Evolutionary conservation across 2,888 invertebrate species (phyloP), one percentile per base, ranked within the genome.

Genomic region (Ochropleura plecta): DNA sequence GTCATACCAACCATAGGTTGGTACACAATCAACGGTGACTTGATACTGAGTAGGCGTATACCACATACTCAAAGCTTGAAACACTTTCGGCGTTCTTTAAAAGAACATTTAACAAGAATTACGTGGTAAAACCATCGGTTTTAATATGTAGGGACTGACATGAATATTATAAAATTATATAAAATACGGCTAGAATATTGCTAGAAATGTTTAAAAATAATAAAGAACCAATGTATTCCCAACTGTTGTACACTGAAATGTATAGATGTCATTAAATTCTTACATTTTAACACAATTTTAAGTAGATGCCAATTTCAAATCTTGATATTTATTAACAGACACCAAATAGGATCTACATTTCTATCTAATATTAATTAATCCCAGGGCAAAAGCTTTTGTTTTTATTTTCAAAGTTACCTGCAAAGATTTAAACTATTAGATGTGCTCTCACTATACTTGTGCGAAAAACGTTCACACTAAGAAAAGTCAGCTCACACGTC

Each of bases 141-240:
- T 18, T 16, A 51, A 49, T 44, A n/a, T 69, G 67, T 79, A 49
- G 74, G 78, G 79, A 79, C 79, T 79, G 79, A 79, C 48, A 79
- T 20, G 46, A 65, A 79, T 74, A 55, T 65, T 53, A 65, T 64
- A 64, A 73, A 51, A 60, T 48, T 14, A 73, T 48, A 66, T 65
- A 46, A 51, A 76, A 74, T 73, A 68, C 18, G 20, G 62, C 55
- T 77, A 80, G 70, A 72, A 62, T 70, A 73, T 42, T 72, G 73
- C 76, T 76, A 80, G 76, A 73, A 67, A 53, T 66, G 66, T 73
- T 66, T 62, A 59, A 62, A 68, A 70, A 69, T 73, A 84, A 71
- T 70, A 83, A 79, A 69, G 79, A 79, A 79, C 79, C 79, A 79
- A 79, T 74, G 7, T 79, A 73, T 65, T 65, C 60, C 65, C 68